These are phyloP conservation scores for Helostoma temminkii DNA, from an alignment of 2,797 vertebrate genomes.

Conservation along the genomic window DNA sequence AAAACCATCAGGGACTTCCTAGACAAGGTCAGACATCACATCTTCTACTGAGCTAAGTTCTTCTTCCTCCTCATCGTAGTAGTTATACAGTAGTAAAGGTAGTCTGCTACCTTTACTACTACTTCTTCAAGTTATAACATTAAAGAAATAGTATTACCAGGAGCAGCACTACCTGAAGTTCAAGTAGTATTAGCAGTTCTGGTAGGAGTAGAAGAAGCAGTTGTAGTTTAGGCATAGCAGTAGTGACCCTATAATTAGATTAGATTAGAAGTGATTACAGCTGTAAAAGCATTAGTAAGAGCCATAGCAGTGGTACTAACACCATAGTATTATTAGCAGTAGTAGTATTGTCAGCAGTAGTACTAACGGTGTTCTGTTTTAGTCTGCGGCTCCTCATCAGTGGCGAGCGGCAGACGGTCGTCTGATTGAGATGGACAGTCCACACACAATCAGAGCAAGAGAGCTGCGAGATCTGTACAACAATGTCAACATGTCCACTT, in stretches of 20 bases:
- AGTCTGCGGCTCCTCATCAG: slow-evolving; percentile 88
- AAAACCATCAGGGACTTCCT: slow-evolving; percentile 83
- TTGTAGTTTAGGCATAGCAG: too few relatives aligned
- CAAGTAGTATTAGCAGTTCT: neutral
- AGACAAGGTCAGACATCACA: slow-evolving; percentile 86
- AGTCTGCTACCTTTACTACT: too few relatives aligned
- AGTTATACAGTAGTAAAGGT: too few relatives aligned
- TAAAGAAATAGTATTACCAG: too few relatives aligned
- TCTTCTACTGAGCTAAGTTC: neutral
- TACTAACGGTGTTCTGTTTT: slow-evolving; percentile 28
- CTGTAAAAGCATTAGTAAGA: too few relatives aligned
- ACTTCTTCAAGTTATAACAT: too few relatives aligned
- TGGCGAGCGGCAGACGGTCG: slow-evolving; percentile 88
- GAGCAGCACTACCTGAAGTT: too few relatives aligned
- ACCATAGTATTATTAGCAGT: too few relatives aligned
- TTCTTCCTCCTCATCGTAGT: too few relatives aligned
- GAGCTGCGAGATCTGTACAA: slow-evolving; percentile 89
- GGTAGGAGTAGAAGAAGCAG: too few relatives aligned
- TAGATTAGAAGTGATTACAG: too few relatives aligned
- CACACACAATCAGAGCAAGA: slow-evolving; percentile 85
- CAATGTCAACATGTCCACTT: slow-evolving; percentile 71
- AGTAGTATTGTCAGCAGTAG: neutral
- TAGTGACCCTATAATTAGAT: too few relatives aligned
- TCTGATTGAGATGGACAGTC: slow-evolving; percentile 88
- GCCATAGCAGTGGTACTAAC: neutral